Conservation (phyloP, 2,888 invertebrate genomes). For the Oasisia sp. region DNA sequence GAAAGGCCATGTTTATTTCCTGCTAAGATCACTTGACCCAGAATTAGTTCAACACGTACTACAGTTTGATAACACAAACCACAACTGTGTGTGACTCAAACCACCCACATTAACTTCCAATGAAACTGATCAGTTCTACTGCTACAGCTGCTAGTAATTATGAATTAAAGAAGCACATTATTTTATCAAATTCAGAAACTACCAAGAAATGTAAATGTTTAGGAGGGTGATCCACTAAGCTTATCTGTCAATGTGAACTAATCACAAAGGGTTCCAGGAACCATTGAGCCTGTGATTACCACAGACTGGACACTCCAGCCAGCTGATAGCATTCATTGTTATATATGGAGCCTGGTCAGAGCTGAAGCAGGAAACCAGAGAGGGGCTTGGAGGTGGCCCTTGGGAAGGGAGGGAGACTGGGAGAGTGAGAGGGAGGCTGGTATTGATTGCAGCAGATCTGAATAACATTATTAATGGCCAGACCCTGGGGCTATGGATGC, state of each 20-base stretch:
- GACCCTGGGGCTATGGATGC: not conserved
- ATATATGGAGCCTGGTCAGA: not conserved
- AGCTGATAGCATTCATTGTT: not conserved
- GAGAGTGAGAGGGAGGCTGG: not conserved
- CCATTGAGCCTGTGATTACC: not conserved
- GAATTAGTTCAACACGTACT: not conserved
- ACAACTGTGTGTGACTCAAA: not conserved
- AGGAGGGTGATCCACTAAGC: not conserved
- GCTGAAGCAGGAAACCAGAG: not conserved
- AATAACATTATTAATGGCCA: not conserved
- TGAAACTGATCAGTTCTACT: not conserved
- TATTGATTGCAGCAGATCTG: not conserved
- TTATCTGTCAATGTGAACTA: not conserved
- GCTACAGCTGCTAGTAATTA: not conserved
- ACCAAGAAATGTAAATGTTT: not conserved
- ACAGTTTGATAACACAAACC: not conserved
- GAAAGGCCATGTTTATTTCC: not conserved
- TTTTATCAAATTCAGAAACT: not conserved
- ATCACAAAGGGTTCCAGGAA: not conserved
- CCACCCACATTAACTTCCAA: not conserved
- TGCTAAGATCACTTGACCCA: conserved; percentile 6
- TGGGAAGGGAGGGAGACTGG: not conserved
- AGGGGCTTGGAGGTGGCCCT: not conserved
- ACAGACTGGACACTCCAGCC: not conserved
- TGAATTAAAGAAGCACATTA: not conserved